Conservation (phyloP, 2,113 vertebrate genomes). For the Enhydra lutris region DNA sequence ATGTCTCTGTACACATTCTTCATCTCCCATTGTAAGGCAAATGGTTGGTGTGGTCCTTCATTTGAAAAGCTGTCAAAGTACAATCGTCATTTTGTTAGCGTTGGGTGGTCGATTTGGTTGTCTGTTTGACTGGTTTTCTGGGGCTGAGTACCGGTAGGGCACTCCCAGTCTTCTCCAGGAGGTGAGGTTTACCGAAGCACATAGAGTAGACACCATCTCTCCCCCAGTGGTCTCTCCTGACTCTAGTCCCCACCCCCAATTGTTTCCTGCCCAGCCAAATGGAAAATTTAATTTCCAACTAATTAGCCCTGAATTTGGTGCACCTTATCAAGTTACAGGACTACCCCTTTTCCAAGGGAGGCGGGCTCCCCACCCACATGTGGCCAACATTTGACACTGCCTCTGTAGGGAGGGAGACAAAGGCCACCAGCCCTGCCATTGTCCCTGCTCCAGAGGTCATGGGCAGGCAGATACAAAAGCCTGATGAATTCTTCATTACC, state of each 20-base stretch:
- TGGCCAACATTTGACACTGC: slow-evolving; percentile 91
- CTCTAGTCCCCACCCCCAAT: slow-evolving; percentile 70
- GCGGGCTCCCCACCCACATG: slow-evolving; percentile 75
- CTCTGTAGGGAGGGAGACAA: slow-evolving; percentile 84
- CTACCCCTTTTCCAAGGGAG: slow-evolving; percentile 81
- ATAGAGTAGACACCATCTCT: neutral
- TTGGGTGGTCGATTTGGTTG: rapidly evolving
- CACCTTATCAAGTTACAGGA: slow-evolving; percentile 89
- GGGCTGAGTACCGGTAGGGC: rapidly evolving
- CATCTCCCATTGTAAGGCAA: neutral
- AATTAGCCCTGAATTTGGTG: slow-evolving; percentile 87
- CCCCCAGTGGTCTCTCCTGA: slow-evolving; percentile 61
- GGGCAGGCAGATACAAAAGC: slow-evolving; percentile 86
- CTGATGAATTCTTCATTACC: slow-evolving; percentile 94
- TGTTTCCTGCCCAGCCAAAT: slow-evolving; percentile 84
- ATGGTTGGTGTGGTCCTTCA: neutral
- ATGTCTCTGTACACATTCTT: neutral
- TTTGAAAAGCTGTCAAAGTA: neutral
- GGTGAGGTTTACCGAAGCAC: rapidly evolving
- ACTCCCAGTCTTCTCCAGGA: neutral
- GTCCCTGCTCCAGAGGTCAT: slow-evolving; percentile 85
- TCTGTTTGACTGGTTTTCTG: neutral
- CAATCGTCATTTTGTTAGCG: rapidly evolving
- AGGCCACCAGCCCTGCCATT: slow-evolving; percentile 83
- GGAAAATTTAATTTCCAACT: slow-evolving; percentile 94